phyloP scores from a whole-genome alignment of 2,113 vertebrate species.

The Tupaia tana region DNA sequence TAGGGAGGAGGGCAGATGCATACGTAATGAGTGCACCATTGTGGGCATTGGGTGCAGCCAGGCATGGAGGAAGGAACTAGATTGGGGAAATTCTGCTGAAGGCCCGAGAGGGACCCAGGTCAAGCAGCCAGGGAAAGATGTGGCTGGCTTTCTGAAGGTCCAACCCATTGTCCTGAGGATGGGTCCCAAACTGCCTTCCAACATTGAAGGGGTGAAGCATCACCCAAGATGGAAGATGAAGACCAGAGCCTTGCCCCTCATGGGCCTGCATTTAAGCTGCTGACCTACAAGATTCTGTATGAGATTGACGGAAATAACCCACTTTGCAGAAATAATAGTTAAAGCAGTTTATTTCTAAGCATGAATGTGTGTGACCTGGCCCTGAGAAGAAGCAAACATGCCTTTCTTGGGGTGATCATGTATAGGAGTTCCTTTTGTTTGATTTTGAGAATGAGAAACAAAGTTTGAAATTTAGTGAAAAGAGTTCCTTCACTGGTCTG shows the following conservation, averaged over 20 bases:
- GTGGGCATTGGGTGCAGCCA: not conserved
- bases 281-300: fast-evolving
- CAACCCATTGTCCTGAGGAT: not conserved
- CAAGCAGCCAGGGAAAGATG: not conserved
- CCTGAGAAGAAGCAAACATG: too few relatives aligned
- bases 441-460: too few relatives aligned
- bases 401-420: too few relatives aligned
- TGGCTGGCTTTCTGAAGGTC: not conserved
- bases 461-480: too few relatives aligned
- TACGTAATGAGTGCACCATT: not conserved
- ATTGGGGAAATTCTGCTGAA: not conserved
- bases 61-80: not conserved
- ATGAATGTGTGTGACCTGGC: too few relatives aligned
- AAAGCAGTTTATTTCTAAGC: too few relatives aligned
- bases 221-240: not conserved
- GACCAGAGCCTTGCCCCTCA: not conserved
- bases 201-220: not conserved
- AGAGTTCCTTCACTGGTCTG: too few relatives aligned
- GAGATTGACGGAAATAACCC: not conserved
- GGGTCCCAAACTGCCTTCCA: not conserved
- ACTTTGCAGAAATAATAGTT: too few relatives aligned
- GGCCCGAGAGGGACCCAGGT: not conserved
- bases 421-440: too few relatives aligned
- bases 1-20: fast-evolving
- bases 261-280: not conserved